Percentiles rank a stretch among this genome's conserved stretches.
phyloP scores from a whole-genome alignment of 2,797 vertebrate genomes.

The Crocidura indochinensis region DNA sequence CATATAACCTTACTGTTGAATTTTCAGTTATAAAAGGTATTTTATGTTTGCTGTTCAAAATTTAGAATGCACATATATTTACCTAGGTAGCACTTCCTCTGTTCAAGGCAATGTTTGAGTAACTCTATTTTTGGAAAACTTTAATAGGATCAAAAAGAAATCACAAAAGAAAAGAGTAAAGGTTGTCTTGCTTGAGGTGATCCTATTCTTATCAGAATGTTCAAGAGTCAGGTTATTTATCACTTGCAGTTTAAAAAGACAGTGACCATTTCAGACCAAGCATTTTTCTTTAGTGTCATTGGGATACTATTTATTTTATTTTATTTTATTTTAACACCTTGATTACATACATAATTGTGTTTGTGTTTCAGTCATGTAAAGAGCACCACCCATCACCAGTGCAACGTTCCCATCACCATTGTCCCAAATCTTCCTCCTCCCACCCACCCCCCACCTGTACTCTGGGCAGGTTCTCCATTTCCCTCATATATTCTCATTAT shows the following conservation, averaged over 20 bases:
- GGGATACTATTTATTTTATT: no score
- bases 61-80: neutral
- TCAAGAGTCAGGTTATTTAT: neutral
- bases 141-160: neutral
- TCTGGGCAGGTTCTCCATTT: no score
- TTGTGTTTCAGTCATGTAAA: no score
- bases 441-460: no score
- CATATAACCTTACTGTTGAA: neutral
- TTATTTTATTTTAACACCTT: no score
- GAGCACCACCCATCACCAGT: no score
- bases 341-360: no score
- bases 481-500: no score
- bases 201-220: neutral
- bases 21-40: neutral
- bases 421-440: no score
- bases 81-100: neutral
- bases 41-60: neutral
- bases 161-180: neutral
- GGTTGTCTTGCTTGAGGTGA: neutral
- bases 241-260: conserved; percentile 32
- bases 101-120: neutral
- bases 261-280: neutral
- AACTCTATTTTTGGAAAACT: neutral
- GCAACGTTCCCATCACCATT: no score
- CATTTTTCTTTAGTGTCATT: conserved; percentile 14